A percentile compares a stretch with the other conserved stretches of the same genome.
phyloP scores from a whole-genome alignment of 2,113 vertebrate genomes.

The Pao palembangensis region DNA sequence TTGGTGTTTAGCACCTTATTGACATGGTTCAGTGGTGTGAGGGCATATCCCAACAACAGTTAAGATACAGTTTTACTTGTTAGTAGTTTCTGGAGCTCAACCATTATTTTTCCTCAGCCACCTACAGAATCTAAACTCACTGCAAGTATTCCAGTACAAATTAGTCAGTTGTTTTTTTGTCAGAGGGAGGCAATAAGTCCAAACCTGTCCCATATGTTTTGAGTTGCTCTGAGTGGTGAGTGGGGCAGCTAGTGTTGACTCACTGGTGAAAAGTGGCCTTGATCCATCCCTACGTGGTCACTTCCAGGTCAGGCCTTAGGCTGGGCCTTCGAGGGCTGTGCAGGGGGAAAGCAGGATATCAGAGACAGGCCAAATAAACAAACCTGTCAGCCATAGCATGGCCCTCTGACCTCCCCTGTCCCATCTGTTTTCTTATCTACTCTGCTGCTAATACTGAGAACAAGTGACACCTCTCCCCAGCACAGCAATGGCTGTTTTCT shows the following conservation, averaged over 20 bases:
- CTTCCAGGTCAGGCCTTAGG: conserved; percentile 68
- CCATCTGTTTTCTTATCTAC: conserved; percentile 76
- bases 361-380: conserved; percentile 77
- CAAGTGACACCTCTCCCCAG: conserved; percentile 73
- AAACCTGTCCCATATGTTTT: conserved; percentile 72
- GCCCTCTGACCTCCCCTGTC: conserved; percentile 72
- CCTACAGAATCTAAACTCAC: conserved; percentile 38
- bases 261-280: conserved; percentile 71
- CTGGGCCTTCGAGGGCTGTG: conserved; percentile 41
- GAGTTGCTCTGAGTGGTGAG: conserved; percentile 67
- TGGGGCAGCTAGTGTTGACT: conserved; percentile 66
- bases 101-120: background rate
- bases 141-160: conserved; percentile 45
- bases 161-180: conserved; percentile 66
- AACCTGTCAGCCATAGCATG: conserved; percentile 68
- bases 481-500: conserved; percentile 62
- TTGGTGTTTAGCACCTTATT: conserved; percentile 10
- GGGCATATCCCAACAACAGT: background rate
- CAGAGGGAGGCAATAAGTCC: conserved; percentile 60
- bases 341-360: conserved; percentile 68
- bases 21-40: background rate
- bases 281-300: conserved; percentile 68
- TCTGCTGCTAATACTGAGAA: conserved; percentile 70
- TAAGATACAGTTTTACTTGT: conserved; percentile 8
- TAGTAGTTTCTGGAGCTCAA: background rate